phyloP scores from a whole-genome alignment of 1,140 invertebrate species.

The Micrasema minimum region DNA sequence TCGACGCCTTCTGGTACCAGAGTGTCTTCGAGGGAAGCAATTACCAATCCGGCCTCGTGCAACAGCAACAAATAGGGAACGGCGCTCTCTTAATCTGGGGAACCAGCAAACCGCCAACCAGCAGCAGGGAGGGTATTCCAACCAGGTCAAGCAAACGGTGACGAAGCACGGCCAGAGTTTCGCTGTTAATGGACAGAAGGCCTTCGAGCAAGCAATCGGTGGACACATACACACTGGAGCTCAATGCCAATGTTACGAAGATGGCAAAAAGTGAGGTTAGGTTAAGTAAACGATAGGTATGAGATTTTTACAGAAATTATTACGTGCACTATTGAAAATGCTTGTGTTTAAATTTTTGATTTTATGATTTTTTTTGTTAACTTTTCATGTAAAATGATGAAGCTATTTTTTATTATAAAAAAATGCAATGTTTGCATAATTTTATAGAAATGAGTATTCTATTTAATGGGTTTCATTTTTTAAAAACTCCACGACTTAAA shows the following conservation, averaged over 20 bases:
- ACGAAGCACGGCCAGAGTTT: constrained; percentile 39
- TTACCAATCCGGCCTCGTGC: constrained; percentile 7
- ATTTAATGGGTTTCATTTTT: no score
- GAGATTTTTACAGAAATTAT: constrained; percentile 15
- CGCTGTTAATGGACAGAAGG: constrained; percentile 37
- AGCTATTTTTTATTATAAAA: no score
- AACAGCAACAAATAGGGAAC: constrained; percentile 31
- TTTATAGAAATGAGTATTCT: no score
- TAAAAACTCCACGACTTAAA: no score
- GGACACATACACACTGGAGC: constrained; percentile 42
- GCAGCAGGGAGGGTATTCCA: constrained; percentile 9
- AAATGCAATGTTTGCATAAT: no score
- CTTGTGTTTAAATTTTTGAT: no score
- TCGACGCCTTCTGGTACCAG: constrained; percentile 65
- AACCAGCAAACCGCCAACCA: constrained; percentile 20
- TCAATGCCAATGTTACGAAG: constrained; percentile 49
- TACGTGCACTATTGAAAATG: background rate
- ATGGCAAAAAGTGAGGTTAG: constrained; percentile 44
- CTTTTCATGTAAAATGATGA: no score
- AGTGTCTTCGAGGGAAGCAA: constrained; percentile 58
- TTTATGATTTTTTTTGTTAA: no score
- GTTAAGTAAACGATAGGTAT: background rate
- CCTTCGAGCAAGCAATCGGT: constrained; percentile 44
- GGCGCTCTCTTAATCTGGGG: background rate
- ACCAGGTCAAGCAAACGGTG: constrained; percentile 32